Conservation (phyloP, 2,797 vertebrate genomes). For the Microctenopoma lineatum region DNA sequence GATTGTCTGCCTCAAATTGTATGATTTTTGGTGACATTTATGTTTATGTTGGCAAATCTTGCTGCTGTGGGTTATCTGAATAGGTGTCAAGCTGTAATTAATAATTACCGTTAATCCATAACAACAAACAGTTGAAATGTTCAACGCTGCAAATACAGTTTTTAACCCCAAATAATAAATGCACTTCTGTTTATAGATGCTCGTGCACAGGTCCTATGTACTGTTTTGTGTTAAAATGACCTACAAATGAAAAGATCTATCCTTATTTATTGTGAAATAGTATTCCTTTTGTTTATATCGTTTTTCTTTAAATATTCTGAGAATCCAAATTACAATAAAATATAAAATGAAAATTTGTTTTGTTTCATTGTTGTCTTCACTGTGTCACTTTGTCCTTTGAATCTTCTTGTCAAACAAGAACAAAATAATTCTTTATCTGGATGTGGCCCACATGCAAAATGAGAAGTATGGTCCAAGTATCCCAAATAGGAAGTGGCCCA, state of each 20-base stretch:
- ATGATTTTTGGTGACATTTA: conserved; percentile 30
- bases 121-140: conserved; percentile 34
- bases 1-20: conserved; percentile 38
- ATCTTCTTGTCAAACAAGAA: too few species aligned
- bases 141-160: not conserved
- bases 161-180: conserved; percentile 50
- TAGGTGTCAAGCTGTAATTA: conserved; percentile 26
- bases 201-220: conserved; percentile 46
- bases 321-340: conserved; percentile 60
- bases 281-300: conserved; percentile 45
- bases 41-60: conserved; percentile 52
- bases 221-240: conserved; percentile 53
- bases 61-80: conserved; percentile 68
- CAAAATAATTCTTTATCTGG: too few species aligned
- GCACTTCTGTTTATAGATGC: conserved; percentile 72
- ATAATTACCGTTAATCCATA: conserved; percentile 5
- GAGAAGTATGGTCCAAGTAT: too few species aligned
- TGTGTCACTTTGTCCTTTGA: not conserved
- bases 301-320: conserved; percentile 43
- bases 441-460: too few species aligned
- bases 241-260: conserved; percentile 53
- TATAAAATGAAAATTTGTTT: conserved; percentile 13
- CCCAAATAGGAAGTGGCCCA: not conserved
- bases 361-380: not conserved
- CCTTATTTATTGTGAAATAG: conserved; percentile 81